These are phyloP conservation scores for Acanthopleura granulata DNA, from an alignment of 2,888 invertebrate genomes.

Conservation along the genomic window DNA sequence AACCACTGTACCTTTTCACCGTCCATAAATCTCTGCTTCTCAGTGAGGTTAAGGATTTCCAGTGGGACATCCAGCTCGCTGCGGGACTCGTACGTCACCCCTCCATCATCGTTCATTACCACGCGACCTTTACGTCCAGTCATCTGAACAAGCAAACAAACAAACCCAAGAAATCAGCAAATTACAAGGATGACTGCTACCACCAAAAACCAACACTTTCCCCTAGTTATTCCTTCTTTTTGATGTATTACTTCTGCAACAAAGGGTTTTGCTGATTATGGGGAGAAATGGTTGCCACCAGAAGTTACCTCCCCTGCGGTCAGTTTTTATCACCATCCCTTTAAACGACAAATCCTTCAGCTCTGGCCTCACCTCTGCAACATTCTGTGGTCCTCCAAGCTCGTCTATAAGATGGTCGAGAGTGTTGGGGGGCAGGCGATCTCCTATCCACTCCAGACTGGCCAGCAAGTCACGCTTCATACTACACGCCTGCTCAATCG, in stretches of 20 bases:
- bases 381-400: constrained; percentile 96
- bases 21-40: constrained; percentile 91
- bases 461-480: constrained; percentile 93
- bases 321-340: no score
- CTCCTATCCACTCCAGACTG: constrained; percentile 88
- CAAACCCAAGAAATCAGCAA: no score
- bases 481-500: constrained; percentile 84
- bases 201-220: no score
- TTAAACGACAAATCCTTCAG: no score
- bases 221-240: no score
- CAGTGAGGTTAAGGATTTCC: constrained; percentile 95
- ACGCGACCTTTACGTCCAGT: constrained; percentile 90
- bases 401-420: constrained; percentile 98
- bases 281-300: no score
- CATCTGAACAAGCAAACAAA: constrained; percentile 77
- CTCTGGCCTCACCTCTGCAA: constrained; percentile 82
- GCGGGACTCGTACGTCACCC: constrained; percentile 90
- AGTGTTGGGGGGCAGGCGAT: constrained; percentile 93
- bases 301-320: no score
- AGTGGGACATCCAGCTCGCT: constrained; percentile 95
- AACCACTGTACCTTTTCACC: constrained; percentile 82
- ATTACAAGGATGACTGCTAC: no score
- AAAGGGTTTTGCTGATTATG: no score
- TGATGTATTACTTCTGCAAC: no score
- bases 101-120: constrained; percentile 88